Evolutionary conservation across 2,797 vertebrate genomes (phyloP), one percentile per base, ranked within the genome.

Genomic region (Vireo griseus): DNA sequence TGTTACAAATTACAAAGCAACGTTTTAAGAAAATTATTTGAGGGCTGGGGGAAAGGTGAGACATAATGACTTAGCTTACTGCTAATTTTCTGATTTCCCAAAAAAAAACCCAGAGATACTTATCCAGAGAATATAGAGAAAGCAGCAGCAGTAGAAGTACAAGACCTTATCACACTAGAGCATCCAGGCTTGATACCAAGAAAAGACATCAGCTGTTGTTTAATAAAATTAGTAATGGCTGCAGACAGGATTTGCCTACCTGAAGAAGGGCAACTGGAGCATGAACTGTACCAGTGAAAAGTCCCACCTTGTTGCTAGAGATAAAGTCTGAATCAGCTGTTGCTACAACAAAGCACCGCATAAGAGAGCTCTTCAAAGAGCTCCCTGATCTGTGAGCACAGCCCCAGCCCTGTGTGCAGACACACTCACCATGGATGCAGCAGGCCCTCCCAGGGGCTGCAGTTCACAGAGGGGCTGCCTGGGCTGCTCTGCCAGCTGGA

Each of bases 401-500:
- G 45, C 44, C 58, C 7, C 72, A 29, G 19, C 26, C 78, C 81
- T 14, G 33, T 29, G 57, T 26, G 35, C 82, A 87, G 68, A 71
- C 48, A 42, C 84, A 96, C 98, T 98, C 95, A 99, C 98, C 98
- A 98, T 96, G 31, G 96, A 97, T 2, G 93, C 62, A 37, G 59
- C 57, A 55, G 95, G 95, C 54, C 93, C 96, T 40, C 94, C 90
- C 11, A 97, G 13, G 33, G 97, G 88, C 82, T 98, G 98, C 77
- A 98, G 97, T 77, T 98, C 98, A 79, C 94, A 98, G 55, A 98
- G 18, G 39, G 97, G 91, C 26, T 97, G 97, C 44, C 97, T 92
- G 13, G 97, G 97, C 92, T 97, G 97, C 86, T 98, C 97, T 59
- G 97, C 75, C 86, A 97, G 88, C 40, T 96, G 95, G 31, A 98